Percentiles rank a stretch among this genome's conserved stretches.
phyloP scores from a whole-genome alignment of 2,888 invertebrate species.

The Cosmorhoe ocellata region DNA sequence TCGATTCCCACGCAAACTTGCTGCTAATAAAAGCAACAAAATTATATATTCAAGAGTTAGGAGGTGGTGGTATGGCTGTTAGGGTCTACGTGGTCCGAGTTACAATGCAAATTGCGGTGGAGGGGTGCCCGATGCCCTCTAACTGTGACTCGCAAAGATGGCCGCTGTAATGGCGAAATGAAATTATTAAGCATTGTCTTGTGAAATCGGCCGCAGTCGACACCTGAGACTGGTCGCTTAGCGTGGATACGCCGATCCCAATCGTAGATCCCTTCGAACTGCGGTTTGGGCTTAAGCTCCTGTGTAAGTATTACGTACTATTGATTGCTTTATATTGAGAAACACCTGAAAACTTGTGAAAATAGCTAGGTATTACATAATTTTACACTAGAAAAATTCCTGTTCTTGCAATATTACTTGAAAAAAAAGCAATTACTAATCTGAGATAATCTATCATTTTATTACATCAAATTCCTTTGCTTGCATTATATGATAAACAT shows the following conservation, averaged over 20 bases:
- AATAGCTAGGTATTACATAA: too few species aligned
- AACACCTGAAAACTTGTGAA: too few species aligned
- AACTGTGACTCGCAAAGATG: slow-evolving; percentile 81
- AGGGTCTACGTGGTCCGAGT: slow-evolving; percentile 81
- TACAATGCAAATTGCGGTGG: slow-evolving; percentile 81
- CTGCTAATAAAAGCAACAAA: slow-evolving; percentile 82
- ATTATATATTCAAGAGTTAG: slow-evolving; percentile 83
- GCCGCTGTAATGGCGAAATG: slow-evolving; percentile 81
- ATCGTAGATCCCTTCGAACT: neutral
- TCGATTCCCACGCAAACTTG: slow-evolving; percentile 81
- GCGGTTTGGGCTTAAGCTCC: too few species aligned
- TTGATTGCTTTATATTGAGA: too few species aligned
- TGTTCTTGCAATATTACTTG: too few species aligned
- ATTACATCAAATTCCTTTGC: too few species aligned
- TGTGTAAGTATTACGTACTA: too few species aligned
- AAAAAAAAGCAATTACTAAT: too few species aligned
- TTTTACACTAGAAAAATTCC: too few species aligned
- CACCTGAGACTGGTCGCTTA: slow-evolving; percentile 76
- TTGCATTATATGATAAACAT: too few species aligned
- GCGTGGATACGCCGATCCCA: slow-evolving; percentile 56
- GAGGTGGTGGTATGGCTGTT: slow-evolving; percentile 79
- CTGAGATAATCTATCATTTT: too few species aligned
- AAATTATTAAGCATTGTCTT: slow-evolving; percentile 83
- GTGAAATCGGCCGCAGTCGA: slow-evolving; percentile 81
- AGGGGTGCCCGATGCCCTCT: slow-evolving; percentile 80